Evolutionary conservation across 1,140 invertebrate species (phyloP).

Genomic region (Sycophila sp.): DNA sequence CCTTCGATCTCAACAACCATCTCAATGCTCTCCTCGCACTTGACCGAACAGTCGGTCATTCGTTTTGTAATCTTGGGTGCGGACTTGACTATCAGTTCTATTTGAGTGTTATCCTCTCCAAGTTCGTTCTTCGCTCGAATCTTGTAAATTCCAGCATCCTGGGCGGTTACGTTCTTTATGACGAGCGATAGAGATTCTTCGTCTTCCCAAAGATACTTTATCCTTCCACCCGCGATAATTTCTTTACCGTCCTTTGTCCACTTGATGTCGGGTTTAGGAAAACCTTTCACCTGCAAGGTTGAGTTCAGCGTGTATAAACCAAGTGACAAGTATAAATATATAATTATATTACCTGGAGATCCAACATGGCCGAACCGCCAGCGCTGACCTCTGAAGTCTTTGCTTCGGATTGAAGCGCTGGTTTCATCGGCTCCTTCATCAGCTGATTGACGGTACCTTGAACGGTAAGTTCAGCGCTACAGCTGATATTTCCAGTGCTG

Average conservation of each 20-base stretch:
- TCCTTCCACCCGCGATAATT: slow-evolving; percentile 81
- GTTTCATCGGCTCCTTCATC: slow-evolving; percentile 82
- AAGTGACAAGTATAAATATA: neutral
- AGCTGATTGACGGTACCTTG: slow-evolving; percentile 87
- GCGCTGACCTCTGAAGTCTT: slow-evolving; percentile 78
- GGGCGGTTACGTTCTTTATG: slow-evolving; percentile 85
- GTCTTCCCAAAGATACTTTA: slow-evolving; percentile 90
- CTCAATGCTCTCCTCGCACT: slow-evolving; percentile 75
- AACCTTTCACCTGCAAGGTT: slow-evolving; percentile 87
- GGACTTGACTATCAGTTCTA: slow-evolving; percentile 81
- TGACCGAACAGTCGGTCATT: slow-evolving; percentile 77
- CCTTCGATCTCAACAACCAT: slow-evolving; percentile 86
- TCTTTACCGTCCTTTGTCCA: slow-evolving; percentile 89
- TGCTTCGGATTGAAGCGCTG: slow-evolving; percentile 79
- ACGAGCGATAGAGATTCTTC: slow-evolving; percentile 90
- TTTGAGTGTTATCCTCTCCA: slow-evolving; percentile 80
- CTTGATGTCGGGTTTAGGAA: slow-evolving; percentile 90
- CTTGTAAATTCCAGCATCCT: slow-evolving; percentile 87
- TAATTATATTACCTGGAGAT: slow-evolving; percentile 71
- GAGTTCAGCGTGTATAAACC: neutral
- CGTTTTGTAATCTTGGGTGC: slow-evolving; percentile 86
- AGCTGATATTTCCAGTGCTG: slow-evolving; percentile 89
- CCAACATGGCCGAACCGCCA: slow-evolving; percentile 94
- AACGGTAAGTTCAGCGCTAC: slow-evolving; percentile 91
- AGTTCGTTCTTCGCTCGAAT: slow-evolving; percentile 89